Conservation (phyloP, 2,113 vertebrate species). For the Tonatia bakeri region DNA sequence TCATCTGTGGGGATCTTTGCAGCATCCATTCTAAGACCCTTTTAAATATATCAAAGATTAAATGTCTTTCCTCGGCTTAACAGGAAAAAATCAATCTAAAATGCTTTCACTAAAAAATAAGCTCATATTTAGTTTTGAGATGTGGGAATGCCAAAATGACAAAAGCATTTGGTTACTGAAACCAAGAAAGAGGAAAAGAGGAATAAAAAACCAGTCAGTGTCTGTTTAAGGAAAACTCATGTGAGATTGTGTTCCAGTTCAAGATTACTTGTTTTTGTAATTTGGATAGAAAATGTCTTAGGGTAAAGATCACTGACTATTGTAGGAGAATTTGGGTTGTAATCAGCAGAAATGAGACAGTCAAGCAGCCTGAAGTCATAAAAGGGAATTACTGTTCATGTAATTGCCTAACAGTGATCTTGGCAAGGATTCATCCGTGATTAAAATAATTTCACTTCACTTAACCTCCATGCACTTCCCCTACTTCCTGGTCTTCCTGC, state of each 20-base stretch:
- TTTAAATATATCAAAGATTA: background rate
- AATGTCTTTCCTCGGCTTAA: conserved; percentile 8
- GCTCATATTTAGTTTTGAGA: background rate
- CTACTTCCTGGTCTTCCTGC: background rate
- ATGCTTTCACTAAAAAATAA: background rate
- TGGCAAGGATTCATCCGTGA: background rate
- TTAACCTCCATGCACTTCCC: background rate
- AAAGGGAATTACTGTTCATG: background rate
- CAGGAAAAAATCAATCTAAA: background rate
- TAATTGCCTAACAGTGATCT: background rate
- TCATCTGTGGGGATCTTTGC: background rate
- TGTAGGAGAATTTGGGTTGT: background rate
- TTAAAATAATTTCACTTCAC: background rate
- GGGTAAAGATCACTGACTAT: background rate
- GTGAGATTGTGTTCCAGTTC: background rate
- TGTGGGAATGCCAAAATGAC: background rate
- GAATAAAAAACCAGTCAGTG: background rate
- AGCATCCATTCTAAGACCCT: background rate
- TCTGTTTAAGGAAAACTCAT: background rate
- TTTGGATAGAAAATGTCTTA: background rate
- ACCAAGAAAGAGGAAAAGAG: background rate
- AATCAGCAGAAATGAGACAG: background rate
- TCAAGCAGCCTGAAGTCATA: background rate
- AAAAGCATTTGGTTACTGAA: background rate
- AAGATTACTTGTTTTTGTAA: background rate